Base-by-base conservation (phyloP, 2,888 invertebrate species). In the Epinotia brunnichana region DNA sequence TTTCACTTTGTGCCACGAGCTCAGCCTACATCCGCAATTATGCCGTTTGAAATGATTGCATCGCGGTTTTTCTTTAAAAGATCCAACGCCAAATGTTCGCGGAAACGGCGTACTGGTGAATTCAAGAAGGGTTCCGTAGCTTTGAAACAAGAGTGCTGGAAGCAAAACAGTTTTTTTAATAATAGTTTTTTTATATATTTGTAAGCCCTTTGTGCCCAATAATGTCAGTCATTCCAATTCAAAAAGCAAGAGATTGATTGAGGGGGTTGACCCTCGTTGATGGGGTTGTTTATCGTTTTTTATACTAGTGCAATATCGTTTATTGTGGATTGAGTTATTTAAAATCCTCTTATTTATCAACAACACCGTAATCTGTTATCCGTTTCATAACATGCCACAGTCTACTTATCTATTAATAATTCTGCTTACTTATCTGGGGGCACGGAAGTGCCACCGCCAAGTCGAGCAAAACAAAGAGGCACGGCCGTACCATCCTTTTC, bases 1-100 rank as follows among this genome's bases (percentile, higher is more conserved):
- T 79, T 80, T 78, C 77, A 80, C 81, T 81, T 82, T 81, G 81
- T 77, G 74, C 81, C 74, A 76, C 78, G 76, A 77, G 57, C 71
- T 77, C 77, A 76, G 78, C 79, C 77, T 78, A 78, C 77, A 81
- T 83, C 82, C 81, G 83, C 83, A 85, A 85, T 87, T 85, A 87
- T 82, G 79, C 76, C 81, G 79, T 78, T 78, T 77, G 80, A 79
- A 85, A 85, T 82, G 81, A 84, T 86, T 84, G 80, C 84, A 81
- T 75, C 74, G 75, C 61, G 72, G 64, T 74, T 80, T 78, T 79
- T 75, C 76, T 78, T 82, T 75, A 83, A 85, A 86, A 84, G 82
- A 83, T 48, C 21, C 51, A 15, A 2, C 57, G 51, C 77, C 74
- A 73, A 77, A 75, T 74, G 74, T 79, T 74, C 73, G 80, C 79